Base-by-base conservation (phyloP, 2,888 invertebrate genomes). In the Zygogramma bicolorata region DNA sequence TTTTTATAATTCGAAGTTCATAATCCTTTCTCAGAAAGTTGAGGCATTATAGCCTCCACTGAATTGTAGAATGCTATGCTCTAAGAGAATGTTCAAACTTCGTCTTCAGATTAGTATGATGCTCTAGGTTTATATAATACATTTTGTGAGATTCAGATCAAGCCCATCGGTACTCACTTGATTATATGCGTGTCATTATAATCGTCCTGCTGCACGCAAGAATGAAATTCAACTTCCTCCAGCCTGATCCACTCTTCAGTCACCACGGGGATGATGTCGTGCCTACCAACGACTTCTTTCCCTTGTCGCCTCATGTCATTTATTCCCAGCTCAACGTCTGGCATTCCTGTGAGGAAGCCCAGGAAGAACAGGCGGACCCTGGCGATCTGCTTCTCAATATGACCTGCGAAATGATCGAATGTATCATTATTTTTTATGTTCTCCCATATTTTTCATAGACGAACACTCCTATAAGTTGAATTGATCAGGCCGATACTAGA, bases 171-270 rank as follows among this genome's bases (percentile, higher is more conserved):
- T 65, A 79, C 87, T 85, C 87, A 96, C 95, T 94, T 96, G 81
- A 96, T 95, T 76, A 94, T 94, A 86, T 94, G 93, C 49, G 94
- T 92, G 75, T 90, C 90, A 76, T 95, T 93, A 86, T 97, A 99
- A 81, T 97, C 96, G 74, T 96, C 94, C 81, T 94, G 94, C 84
- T 97, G 95, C 63, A 99, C 95, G 85, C 96, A 95, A 67, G 94
- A 93, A 88, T 99, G 98, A 87, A 99, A 98, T 87, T 98, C 97
- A 0, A 96, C 92, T 61, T 93, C 92, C 88, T 99, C 98, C 67
- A 99, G 91, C 46, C 97, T 92, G 84, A 99, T 99, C 99, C 99
- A 99, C 88, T 99, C 97, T 88, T 99, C 99, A 0, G 99, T 99
- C 74, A 95, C 95, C 18, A 97, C 97, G 22, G 99, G 99, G 85